Percentiles rank a stretch among this genome's conserved stretches.
phyloP scores from a whole-genome alignment of 2,797 vertebrate species.

The Falco biarmicus region DNA sequence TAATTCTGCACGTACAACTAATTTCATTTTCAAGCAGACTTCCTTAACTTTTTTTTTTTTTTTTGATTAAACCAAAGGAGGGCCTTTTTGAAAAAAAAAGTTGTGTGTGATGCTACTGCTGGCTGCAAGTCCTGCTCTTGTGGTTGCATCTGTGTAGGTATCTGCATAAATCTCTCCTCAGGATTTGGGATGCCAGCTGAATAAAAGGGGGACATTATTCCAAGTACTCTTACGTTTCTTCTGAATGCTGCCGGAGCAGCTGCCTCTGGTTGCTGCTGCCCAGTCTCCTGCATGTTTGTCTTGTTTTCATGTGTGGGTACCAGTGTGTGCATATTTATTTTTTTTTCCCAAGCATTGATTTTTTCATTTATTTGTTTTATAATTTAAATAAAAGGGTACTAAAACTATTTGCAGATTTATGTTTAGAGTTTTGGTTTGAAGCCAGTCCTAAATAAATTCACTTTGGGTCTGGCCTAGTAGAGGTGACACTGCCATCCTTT shows the following conservation, averaged over 20 bases:
- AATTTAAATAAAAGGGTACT: not conserved
- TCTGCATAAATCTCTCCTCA: not conserved
- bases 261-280: not conserved
- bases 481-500: not conserved
- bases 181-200: not conserved
- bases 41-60: not conserved
- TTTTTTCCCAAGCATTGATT: no score
- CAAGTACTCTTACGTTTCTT: not conserved
- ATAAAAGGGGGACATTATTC: conserved; percentile 33
- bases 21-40: not conserved
- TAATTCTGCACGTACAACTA: not conserved
- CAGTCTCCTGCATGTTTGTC: not conserved
- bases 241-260: not conserved
- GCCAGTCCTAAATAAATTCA: not conserved
- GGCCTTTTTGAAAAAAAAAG: not conserved
- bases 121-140: not conserved
- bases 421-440: not conserved
- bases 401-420: not conserved
- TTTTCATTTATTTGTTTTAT: not conserved
- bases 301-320: not conserved
- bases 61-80: not conserved
- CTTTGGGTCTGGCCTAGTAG: not conserved
- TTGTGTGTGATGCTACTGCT: not conserved
- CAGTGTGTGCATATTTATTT: not conserved
- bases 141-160: not conserved